Base-by-base conservation (phyloP, 2,113 vertebrate species). In the Halichoeres trimaculatus region DNA sequence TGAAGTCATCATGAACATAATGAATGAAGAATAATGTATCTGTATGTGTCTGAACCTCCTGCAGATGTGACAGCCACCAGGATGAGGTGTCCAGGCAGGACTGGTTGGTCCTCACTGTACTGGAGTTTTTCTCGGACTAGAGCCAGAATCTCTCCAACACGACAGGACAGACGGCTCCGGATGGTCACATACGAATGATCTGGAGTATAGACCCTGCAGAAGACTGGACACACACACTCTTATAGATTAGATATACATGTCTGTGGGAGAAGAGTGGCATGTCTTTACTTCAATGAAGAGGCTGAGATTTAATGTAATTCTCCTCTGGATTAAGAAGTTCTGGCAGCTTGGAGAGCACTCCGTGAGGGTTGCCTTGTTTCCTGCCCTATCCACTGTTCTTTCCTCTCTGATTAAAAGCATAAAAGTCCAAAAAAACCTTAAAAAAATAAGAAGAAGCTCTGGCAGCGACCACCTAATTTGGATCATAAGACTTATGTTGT, bases 131-230 rank as follows among this genome's bases (percentile, higher is more conserved):
- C 97, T 0, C 94, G 91, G 79, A 99, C 98, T 1, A 96, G 96
- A 34, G 95, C 91, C 90, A 99, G 93, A 66, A 99, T 99, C 93
- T 99, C 98, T 35, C 96, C 95, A 60, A 98, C 97, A 0, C 96
- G 96, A 17, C 96, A 97, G 9, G 98, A 99, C 70, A 98, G 95
- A 4, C 97, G 95, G 74, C 96, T 98, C 70, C 97, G 93, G 87
- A 99, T 99, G 87, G 98, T 98, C 83, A 98, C 96, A 52, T 98
- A 99, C 3, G 98, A 98, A 79, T 99, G 98, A 78, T 99, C 97
- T 4, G 95, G 96, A 58, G 97, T 97, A 93, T 99, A 99, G 23
- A 99, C 97, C 60, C 97, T 94, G 94, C 98, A 99, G 93, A 99
- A 99, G 83, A 99, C 98, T 98, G 30, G 30, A 30, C 3, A 30